These are phyloP conservation scores for Rhinoraja longicauda DNA, from an alignment of 2,797 vertebrate genomes.

Conservation along the genomic window DNA sequence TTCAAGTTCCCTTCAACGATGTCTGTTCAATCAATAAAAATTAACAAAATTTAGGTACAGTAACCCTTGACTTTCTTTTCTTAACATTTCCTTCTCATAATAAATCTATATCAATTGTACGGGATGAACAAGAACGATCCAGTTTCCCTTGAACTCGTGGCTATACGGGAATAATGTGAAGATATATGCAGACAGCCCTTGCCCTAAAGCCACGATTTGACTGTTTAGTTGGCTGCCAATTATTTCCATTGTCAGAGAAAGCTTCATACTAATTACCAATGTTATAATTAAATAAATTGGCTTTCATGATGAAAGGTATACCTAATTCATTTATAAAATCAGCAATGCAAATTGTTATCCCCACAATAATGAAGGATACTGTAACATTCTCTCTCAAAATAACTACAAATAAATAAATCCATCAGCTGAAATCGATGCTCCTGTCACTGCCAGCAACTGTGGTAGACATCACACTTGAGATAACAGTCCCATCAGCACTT, in stretches of 20 bases:
- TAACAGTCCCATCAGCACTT: not conserved
- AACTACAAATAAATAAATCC: not conserved
- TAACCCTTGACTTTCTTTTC: not conserved
- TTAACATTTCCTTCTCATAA: not conserved
- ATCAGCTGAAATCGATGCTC: not conserved
- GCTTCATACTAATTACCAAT: not conserved
- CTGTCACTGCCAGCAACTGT: not conserved
- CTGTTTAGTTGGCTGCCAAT: not conserved
- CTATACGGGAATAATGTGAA: not conserved
- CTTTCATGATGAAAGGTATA: too few species aligned
- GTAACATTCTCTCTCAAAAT: not conserved
- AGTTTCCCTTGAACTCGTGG: not conserved
- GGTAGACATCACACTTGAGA: not conserved
- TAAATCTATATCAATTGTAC: not conserved
- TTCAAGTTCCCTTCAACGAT: slow-evolving; percentile 93
- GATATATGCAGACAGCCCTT: not conserved
- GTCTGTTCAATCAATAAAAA: slow-evolving; percentile 57
- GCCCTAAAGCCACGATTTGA: not conserved
- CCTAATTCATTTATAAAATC: too few species aligned
- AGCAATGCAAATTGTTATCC: not conserved
- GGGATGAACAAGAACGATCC: not conserved
- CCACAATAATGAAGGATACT: not conserved
- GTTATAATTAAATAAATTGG: not conserved
- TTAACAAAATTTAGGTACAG: not conserved
- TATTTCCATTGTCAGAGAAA: not conserved